Evolutionary conservation across 2,113 vertebrate species (phyloP), one percentile per base, ranked within the genome.

Genomic region (Oreochromis aureus): DNA sequence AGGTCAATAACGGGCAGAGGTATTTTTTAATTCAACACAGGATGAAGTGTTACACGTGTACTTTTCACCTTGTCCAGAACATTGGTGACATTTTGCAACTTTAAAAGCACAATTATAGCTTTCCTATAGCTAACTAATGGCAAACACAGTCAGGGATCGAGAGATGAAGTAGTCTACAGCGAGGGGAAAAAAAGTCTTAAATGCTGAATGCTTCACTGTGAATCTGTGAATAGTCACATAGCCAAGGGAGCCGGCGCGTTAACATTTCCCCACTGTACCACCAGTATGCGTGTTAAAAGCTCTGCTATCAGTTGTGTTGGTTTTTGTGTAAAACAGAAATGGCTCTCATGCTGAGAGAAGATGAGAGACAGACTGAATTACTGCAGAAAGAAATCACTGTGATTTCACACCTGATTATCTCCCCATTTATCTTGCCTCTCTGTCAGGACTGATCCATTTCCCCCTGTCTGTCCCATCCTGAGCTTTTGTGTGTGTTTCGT

Each of bases 351-450:
- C 80, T 34, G 63, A 76, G 19, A 78, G 4, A 78, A 78, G 73
- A 78, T 78, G 73, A 78, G 73, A 53, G 73, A 53, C 73, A 34
- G 73, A 78, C 73, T 34, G 73, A 78, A 53, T 79, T 83, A 87
- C 81, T 22, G 3, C 82, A 59, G 11, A 78, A 82, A 81, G 80
- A 89, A 86, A 61, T 12, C 78, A 80, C 76, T 80, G 80, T 82
- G 88, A 92, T 90, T 91, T 93, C 85, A 92, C 89, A 93, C 89
- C 76, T 82, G 90, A 91, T 91, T 90, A 89, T 89, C 41, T 46
- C 80, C 53, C 73, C 30, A 87, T 87, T 90, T 92, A 84, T 48
- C 34, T 78, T 12, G 8, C 56, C 9, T 86, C 22, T 56, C 46
- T 79, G 81, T 91, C 69, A 61, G 61, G 22, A 58, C 27, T 5